Percentiles rank a stretch among this genome's conserved stretches.
phyloP scores from a whole-genome alignment of 2,888 invertebrate genomes.

The Xanthorhoe designata region DNA sequence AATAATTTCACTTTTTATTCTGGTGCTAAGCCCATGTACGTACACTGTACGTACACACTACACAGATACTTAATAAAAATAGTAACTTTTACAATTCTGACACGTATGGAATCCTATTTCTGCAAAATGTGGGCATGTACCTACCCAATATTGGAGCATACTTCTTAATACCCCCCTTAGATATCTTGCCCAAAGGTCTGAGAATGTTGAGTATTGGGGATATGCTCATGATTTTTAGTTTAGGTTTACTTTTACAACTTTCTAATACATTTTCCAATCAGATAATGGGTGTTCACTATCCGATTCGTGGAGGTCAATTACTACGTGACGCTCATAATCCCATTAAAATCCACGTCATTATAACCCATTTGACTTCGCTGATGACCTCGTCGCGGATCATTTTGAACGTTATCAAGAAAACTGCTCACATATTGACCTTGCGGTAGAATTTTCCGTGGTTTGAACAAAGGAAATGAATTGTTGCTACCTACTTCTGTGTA shows the following conservation, averaged over 20 bases:
- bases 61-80: too few relatives aligned
- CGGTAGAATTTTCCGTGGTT: slow-evolving; percentile 55
- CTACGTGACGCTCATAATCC: slow-evolving; percentile 22
- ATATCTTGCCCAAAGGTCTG: too few relatives aligned
- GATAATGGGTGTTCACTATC: neutral
- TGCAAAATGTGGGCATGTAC: too few relatives aligned
- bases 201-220: too few relatives aligned
- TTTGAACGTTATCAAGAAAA: slow-evolving; percentile 53
- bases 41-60: too few relatives aligned
- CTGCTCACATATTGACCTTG: slow-evolving; percentile 46
- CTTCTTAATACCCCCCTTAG: too few relatives aligned
- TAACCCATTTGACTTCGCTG: slow-evolving; percentile 25
- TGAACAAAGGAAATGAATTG: slow-evolving; percentile 31
- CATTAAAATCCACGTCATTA: slow-evolving; percentile 18
- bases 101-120: too few relatives aligned
- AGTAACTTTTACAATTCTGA: too few relatives aligned
- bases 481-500: slow-evolving; percentile 10
- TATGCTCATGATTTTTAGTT: too few relatives aligned
- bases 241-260: neutral
- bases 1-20: too few relatives aligned
- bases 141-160: too few relatives aligned
- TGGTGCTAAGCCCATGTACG: too few relatives aligned
- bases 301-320: neutral
- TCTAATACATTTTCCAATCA: neutral
- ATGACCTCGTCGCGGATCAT: slow-evolving; percentile 47